phyloP scores from a whole-genome alignment of 2,113 vertebrate genomes.

The Myiopsitta monachus region DNA sequence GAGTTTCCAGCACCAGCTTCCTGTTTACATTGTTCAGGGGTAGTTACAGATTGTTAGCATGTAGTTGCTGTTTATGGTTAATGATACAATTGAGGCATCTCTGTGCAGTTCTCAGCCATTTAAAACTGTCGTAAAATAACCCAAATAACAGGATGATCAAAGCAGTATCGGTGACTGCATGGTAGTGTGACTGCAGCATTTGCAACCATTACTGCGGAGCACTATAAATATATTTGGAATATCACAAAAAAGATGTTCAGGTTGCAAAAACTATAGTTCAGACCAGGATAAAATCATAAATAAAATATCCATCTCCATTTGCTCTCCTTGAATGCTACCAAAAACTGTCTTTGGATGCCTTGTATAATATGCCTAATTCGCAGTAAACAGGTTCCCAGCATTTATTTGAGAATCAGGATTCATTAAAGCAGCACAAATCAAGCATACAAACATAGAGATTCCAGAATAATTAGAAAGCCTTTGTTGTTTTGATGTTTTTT shows the following conservation, averaged over 20 bases:
- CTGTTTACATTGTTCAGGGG: background rate
- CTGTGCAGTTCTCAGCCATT: background rate
- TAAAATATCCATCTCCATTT: background rate
- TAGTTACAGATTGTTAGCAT: background rate
- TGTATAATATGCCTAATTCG: background rate
- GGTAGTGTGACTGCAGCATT: background rate
- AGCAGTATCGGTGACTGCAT: background rate
- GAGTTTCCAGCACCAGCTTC: constrained; percentile 19
- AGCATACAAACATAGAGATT: background rate
- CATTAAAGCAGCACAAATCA: background rate
- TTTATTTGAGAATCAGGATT: background rate
- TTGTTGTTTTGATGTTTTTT: background rate
- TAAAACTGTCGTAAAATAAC: background rate
- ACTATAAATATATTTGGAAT: background rate
- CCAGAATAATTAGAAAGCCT: background rate
- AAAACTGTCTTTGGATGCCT: background rate
- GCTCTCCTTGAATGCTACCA: background rate
- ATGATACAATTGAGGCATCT: background rate
- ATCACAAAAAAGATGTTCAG: background rate
- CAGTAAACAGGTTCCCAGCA: background rate
- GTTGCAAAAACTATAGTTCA: background rate
- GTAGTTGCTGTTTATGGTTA: background rate
- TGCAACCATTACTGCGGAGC: background rate
- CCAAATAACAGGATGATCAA: constrained; percentile 33
- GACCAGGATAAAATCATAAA: background rate